Conservation (phyloP, 2,888 invertebrate species). For the Malthinus seriepunctatus region DNA sequence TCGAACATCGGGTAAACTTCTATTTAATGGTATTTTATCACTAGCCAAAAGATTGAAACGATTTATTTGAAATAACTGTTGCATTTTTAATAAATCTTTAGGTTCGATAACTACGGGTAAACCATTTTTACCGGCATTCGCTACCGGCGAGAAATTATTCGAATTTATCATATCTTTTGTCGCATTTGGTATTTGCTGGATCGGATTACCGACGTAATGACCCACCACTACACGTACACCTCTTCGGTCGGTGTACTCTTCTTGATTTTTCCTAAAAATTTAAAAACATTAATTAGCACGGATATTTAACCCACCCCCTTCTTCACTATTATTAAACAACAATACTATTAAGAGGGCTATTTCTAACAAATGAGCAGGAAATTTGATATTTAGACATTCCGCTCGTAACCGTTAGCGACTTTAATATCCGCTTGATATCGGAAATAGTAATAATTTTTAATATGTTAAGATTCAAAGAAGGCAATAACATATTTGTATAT, state of each 20-base stretch:
- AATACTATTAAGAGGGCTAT: too few relatives aligned
- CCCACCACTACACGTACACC: conserved; percentile 87
- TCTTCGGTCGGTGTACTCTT: conserved; percentile 70
- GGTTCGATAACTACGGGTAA: conserved; percentile 77
- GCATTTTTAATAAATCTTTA: conserved; percentile 74
- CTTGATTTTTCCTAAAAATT: conserved; percentile 61
- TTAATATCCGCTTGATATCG: too few relatives aligned
- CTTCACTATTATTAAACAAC: too few relatives aligned
- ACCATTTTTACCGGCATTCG: conserved; percentile 77
- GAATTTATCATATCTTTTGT: conserved; percentile 72
- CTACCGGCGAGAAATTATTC: conserved; percentile 76
- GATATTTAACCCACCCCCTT: too few relatives aligned
- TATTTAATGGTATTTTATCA: conserved; percentile 83
- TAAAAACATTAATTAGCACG: not conserved
- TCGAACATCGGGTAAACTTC: conserved; percentile 82
- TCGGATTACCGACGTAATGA: conserved; percentile 82
- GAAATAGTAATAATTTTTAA: too few relatives aligned
- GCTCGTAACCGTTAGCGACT: too few relatives aligned
- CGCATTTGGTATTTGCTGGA: conserved; percentile 66
- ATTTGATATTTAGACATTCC: too few relatives aligned
- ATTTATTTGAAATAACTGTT: conserved; percentile 80
- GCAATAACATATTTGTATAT: too few relatives aligned
- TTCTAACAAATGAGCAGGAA: too few relatives aligned
- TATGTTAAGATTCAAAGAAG: too few relatives aligned
- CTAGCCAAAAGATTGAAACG: conserved; percentile 87